phyloP scores from a whole-genome alignment of 2,888 invertebrate species.

The Alloplasta piceator region DNA sequence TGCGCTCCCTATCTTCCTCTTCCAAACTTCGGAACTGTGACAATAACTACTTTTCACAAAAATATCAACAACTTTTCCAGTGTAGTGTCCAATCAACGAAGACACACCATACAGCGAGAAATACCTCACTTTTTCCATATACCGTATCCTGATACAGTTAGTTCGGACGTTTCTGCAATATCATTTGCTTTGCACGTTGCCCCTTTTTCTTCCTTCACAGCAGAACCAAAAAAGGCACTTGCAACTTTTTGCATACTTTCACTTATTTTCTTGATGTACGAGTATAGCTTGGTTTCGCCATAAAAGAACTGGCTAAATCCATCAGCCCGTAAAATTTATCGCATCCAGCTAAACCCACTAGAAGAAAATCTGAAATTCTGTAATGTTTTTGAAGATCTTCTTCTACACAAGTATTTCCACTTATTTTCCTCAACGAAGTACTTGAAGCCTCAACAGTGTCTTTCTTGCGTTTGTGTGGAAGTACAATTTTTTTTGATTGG shows the following conservation, averaged over 20 bases:
- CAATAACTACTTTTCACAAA: constrained; percentile 54
- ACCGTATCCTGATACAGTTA: constrained; percentile 55
- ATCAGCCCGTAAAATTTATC: background rate
- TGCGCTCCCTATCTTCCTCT: constrained; percentile 17
- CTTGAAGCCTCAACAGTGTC: too few relatives aligned
- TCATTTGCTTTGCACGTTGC: too few relatives aligned
- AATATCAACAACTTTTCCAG: constrained; percentile 54
- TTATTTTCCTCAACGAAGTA: too few relatives aligned
- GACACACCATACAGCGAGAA: constrained; percentile 57
- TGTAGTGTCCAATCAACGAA: constrained; percentile 56
- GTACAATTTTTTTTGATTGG: constrained; percentile 39
- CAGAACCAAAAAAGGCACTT: too few relatives aligned
- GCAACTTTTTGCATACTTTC: too few relatives aligned
- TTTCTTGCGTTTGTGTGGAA: constrained; percentile 9
- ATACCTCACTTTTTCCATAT: constrained; percentile 56
- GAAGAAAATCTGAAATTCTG: constrained; percentile 53
- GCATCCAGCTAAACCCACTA: constrained; percentile 7
- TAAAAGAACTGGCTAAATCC: background rate
- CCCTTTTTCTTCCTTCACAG: too few relatives aligned
- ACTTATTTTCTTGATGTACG: too few relatives aligned
- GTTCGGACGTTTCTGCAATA: constrained; percentile 2
- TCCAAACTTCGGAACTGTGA: constrained; percentile 45
- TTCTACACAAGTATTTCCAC: too few relatives aligned
- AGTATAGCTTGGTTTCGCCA: too few relatives aligned
- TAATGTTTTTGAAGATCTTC: constrained; percentile 57